A percentile compares a stretch with the other conserved stretches of the same genome.
phyloP scores from a whole-genome alignment of 2,797 vertebrate genomes.

The Epinephelus malabaricus region DNA sequence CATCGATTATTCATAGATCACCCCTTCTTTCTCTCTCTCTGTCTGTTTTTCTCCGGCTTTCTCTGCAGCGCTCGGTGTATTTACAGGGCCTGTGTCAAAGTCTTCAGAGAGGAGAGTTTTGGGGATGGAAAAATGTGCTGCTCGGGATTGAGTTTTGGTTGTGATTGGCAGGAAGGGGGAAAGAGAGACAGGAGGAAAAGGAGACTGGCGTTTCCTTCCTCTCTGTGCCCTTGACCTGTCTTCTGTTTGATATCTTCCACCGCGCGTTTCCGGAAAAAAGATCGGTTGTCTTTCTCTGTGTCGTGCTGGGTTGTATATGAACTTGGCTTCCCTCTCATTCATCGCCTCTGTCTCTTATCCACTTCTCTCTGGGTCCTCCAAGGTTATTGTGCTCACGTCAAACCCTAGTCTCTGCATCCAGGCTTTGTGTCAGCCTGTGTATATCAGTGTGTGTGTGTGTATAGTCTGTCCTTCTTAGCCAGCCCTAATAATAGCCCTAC shows the following conservation, averaged over 20 bases:
- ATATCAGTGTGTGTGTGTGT: conserved; percentile 44
- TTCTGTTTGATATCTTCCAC: conserved; percentile 44
- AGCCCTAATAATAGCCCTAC: conserved; percentile 85
- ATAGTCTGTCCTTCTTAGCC: conserved; percentile 70
- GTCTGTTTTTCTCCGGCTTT: conserved; percentile 52
- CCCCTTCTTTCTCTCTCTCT: conserved; percentile 57
- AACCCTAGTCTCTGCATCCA: conserved; percentile 62
- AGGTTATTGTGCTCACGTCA: conserved; percentile 75
- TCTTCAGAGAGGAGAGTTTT: conserved; percentile 40
- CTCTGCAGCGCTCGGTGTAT: conserved; percentile 54
- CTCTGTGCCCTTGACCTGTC: conserved; percentile 54
- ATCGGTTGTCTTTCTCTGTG: conserved; percentile 44
- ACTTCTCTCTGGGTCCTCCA: conserved; percentile 64
- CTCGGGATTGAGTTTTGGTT: conserved; percentile 27
- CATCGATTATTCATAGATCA: conserved; percentile 84
- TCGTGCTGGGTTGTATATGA: conserved; percentile 26
- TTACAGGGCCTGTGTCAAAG: conserved; percentile 47
- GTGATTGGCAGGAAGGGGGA: conserved; percentile 31
- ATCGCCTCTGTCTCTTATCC: conserved; percentile 46
- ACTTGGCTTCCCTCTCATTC: conserved; percentile 22
- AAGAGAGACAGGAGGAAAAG: neutral
- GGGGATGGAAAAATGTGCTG: conserved; percentile 31
- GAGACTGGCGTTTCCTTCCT: conserved; percentile 40
- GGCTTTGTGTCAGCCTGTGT: conserved; percentile 61
- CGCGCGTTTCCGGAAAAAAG: conserved; percentile 53